A percentile compares a stretch with the other conserved stretches of the same genome.
phyloP scores from a whole-genome alignment of 2,113 vertebrate genomes.

The Oriolus oriolus region DNA sequence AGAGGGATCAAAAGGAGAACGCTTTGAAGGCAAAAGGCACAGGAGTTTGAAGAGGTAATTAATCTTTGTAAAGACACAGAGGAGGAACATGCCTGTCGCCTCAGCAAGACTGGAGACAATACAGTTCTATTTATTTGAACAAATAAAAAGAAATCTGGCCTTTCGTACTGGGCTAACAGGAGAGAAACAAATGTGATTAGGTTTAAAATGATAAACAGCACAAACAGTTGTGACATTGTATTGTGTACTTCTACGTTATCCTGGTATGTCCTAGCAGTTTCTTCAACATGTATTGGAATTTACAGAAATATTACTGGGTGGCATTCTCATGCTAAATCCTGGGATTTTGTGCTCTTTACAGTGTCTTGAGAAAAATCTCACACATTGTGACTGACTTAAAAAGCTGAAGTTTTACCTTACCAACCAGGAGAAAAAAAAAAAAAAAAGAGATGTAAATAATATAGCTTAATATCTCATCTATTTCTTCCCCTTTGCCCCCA shows the following conservation, averaged over 20 bases:
- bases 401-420: neutral
- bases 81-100: neutral
- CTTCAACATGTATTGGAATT: neutral
- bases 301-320: neutral
- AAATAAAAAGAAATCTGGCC: neutral
- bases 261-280: neutral
- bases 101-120: neutral
- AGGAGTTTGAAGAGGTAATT: slow-evolving; percentile 2
- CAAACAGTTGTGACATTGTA: neutral
- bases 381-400: neutral
- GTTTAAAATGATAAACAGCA: neutral
- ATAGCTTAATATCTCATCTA: neutral
- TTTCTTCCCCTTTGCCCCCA: neutral
- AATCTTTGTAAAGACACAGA: neutral
- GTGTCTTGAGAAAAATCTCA: neutral
- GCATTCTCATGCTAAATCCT: neutral
- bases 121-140: too few species aligned
- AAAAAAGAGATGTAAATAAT: neutral
- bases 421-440: neutral
- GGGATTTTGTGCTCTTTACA: neutral
- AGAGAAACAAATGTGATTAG: neutral
- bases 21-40: neutral
- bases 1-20: neutral
- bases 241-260: neutral
- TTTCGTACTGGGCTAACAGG: neutral